phyloP scores from a whole-genome alignment of 2,797 vertebrate species.

The Peromyscus eremicus region DNA sequence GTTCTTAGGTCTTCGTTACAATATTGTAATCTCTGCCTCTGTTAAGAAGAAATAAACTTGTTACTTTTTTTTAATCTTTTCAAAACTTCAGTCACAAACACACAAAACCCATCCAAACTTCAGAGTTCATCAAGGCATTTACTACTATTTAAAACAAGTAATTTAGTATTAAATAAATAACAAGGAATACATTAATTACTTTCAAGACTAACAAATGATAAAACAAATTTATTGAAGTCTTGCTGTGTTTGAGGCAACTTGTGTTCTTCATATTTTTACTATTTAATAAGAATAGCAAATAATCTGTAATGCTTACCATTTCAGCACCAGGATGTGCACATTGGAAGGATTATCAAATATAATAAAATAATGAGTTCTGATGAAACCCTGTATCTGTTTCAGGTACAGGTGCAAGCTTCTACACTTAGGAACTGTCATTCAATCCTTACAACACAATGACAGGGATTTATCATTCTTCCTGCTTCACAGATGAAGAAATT shows the following conservation, averaged over 20 bases:
- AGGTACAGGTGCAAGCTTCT: neutral
- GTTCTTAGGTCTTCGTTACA: neutral
- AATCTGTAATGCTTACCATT: neutral
- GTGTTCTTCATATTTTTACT: constrained; percentile 41
- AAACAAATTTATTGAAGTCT: constrained; percentile 15
- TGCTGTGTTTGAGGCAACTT: neutral
- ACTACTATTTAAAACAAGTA: constrained; percentile 38
- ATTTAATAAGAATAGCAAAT: constrained; percentile 27
- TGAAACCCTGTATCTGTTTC: neutral
- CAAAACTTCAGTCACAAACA: neutral
- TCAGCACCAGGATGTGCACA: neutral
- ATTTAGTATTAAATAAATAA: constrained; percentile 53
- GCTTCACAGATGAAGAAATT: neutral
- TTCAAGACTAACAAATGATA: constrained; percentile 51
- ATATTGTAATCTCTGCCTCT: neutral
- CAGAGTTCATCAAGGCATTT: neutral
- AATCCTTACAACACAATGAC: neutral
- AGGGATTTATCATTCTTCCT: neutral
- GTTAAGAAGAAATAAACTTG: neutral
- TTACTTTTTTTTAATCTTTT: neutral
- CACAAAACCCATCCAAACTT: neutral
- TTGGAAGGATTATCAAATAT: constrained; percentile 20
- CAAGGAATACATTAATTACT: constrained; percentile 41
- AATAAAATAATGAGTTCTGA: constrained; percentile 26
- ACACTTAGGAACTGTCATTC: neutral